Percentiles rank a stretch among this genome's conserved stretches.
These are phyloP conservation scores for Belgica antarctica DNA, from an alignment of 2,888 invertebrate species.

Conservation along the genomic window DNA sequence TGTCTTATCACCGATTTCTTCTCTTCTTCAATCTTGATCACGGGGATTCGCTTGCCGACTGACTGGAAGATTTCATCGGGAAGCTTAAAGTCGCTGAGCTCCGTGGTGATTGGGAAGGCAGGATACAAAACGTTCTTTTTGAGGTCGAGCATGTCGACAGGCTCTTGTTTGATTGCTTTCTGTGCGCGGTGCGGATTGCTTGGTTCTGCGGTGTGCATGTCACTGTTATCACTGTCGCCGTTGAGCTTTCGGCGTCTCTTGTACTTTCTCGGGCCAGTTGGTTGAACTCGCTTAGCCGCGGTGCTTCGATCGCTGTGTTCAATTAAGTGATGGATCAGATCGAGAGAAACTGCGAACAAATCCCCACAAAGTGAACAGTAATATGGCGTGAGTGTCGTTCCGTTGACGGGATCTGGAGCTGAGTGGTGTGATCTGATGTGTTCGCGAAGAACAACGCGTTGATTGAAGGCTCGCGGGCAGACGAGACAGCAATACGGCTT, in stretches of 20 bases:
- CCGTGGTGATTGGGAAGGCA: constrained; percentile 28
- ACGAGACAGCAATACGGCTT: constrained; percentile 86
- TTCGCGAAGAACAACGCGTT: constrained; percentile 78
- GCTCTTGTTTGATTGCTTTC: constrained; percentile 36
- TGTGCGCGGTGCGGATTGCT: constrained; percentile 24
- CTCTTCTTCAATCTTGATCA: not conserved
- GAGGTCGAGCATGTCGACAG: constrained; percentile 37
- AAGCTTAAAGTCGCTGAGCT: constrained; percentile 42
- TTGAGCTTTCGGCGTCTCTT: constrained; percentile 76
- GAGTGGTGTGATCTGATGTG: constrained; percentile 85
- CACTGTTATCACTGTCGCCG: constrained; percentile 57
- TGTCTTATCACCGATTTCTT: constrained; percentile 41
- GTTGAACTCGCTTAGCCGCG: constrained; percentile 68
- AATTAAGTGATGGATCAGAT: constrained; percentile 77
- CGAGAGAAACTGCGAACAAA: constrained; percentile 67
- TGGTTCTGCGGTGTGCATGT: constrained; percentile 47
- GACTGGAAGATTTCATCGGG: constrained; percentile 39
- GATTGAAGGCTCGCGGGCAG: constrained; percentile 83
- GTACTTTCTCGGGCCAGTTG: constrained; percentile 74
- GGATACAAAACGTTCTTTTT: constrained; percentile 36
- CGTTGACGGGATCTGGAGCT: constrained; percentile 70
- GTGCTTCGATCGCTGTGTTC: constrained; percentile 84
- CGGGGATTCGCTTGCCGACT: not conserved
- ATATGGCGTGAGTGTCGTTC: constrained; percentile 63
- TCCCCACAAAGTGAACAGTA: constrained; percentile 75